Base-by-base conservation (phyloP, 2,113 vertebrate species). In the Psilopogon haemacephalus region DNA sequence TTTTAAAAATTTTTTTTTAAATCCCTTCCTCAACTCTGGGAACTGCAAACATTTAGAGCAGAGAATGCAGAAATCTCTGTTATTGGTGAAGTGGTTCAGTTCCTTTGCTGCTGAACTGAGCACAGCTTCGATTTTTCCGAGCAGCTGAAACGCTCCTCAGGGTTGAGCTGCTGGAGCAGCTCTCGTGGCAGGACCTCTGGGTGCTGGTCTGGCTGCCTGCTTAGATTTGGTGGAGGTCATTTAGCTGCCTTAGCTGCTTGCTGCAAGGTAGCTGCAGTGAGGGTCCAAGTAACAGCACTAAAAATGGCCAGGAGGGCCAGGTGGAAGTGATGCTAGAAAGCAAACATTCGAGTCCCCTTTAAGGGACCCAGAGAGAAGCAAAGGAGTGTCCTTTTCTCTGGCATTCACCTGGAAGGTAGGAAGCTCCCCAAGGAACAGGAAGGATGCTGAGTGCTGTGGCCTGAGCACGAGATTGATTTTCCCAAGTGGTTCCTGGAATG, bases 311-410 rank as follows among this genome's bases (percentile, higher is more conserved):
- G 37, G 42, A 64, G 44, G 15, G 27, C 11, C 8, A 0, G 5
- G 14, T 14, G 42, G 3, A 50, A 81, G 15, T 5, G 0, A 0
- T 3, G 63, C 1, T 6, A 28, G 24, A 24, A 69, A 58, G 23
- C 21, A 1, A 1, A 12, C 2, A 5, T 27, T 42, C 3, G 7
- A 1, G 50, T 42, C 16, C 40, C 63, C 20, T 65, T 62, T 24
- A n/a, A 55, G 0, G 0, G 38, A 11, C 11, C 32, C 8, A n/a
- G 30, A 48, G 54, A 3, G 70, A 30, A 27, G 73, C 35, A 24
- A 72, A 48, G 75, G 86, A 74, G 80, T n/a, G 71, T 44, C 73
- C 37, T 68, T 54, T 8, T 9, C 5, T 38, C 11, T 9, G 90
- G 91, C 87, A 90, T 94, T 82, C 81, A 80, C 89, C 79, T 60